Evolutionary conservation across 2,888 invertebrate genomes (phyloP), one percentile per base, ranked within the genome.

Genomic region (Campoletis raptor): DNA sequence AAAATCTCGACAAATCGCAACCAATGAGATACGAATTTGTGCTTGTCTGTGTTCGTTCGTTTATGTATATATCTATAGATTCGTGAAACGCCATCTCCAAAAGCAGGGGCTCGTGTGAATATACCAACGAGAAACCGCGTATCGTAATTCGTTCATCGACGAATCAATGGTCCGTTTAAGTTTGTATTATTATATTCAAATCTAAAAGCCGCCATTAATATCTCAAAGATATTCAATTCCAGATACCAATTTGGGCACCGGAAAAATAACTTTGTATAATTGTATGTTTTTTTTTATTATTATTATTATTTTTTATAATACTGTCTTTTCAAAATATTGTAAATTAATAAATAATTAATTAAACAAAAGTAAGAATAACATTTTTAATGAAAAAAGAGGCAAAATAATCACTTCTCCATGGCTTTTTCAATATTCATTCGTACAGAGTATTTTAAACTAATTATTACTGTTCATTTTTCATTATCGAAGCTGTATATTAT

Each of bases 1-100:
- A 93, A 92, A 92, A 92, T 91, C 91, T 85, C 90, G 89, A 90
- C 90, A 90, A 91, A 92, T 92, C 90, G 90, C 87, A 86, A 73
- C 81, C 81, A 79, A 84, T 84, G 78, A 42, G 74, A 73, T 67
- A 67, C 48, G 37, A 15, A 48, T 66, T 48, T 42, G 21, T 57
- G 70, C 54, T 24, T 73, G 12, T 12, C 42, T n/a, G 78, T 64
- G 74, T 12, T n/a, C n/a, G 45, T 21, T 10, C 70, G 57, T 40
- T 10, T 40, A 37, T 21, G 0, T 40, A n/a, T 40, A 21, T 40
- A 21, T 37, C 15, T 18, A 45, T 45, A 45, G 7, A 24, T 79
- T 15, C 36, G 24, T 42, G 37, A 79, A 48, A 69, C 40, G 57
- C 67, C 40, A 78, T 24, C 40, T 78, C 24, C 57, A 61, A 66